Base-by-base conservation (phyloP, 92 coral and sea anemone genomes). In the Scolanthus callimorphus region DNA sequence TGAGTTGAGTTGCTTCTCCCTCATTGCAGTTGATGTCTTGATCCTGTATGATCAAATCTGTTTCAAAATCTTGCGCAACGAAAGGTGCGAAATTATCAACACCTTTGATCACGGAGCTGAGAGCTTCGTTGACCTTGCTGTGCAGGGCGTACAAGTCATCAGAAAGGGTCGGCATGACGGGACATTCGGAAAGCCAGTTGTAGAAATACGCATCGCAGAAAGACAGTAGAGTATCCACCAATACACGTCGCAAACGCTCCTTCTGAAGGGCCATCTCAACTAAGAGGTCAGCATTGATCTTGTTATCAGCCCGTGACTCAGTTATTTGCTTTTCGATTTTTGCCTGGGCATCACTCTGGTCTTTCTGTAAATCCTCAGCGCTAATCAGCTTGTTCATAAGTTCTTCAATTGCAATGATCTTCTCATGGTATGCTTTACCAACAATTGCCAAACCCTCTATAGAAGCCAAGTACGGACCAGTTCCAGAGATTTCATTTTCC, bases 41-140 rank as follows among this genome's bases (percentile, higher is more conserved):
- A 60, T 73, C 73, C 28, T 6, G 2, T n/a, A 64, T 29, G 11
- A 24, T 37, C n/a, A 38, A 27, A 59, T 55, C 63, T 39, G 17
- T 64, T 73, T 63, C 24, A 55, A 63, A 73, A 6, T 73, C 64
- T 49, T 73, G 79, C 15, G 79, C 72, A 55, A 73, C 55, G 44
- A n/a, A n/a, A n/a, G n/a, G n/a, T n/a, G n/a, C n/a, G n/a, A n/a
- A n/a, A n/a, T n/a, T n/a, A n/a, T n/a, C 51, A 73, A 73, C 79
- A 20, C 72, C 79, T 37, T 73, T 73, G 64, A 73, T 54, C 12
- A 65, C 65, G 20, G 74, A 62, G 34, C 74, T 73, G 19, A 73
- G 79, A 1, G 72, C 79, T 23, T 73, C 72, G 31, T 73, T 73
- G 15, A 73, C 31, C 30, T 73, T 73, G 37, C 47, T 72, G 65